Evolutionary conservation across 2,797 vertebrate species (phyloP).

Genomic region (Rousettus madagascariensis): DNA sequence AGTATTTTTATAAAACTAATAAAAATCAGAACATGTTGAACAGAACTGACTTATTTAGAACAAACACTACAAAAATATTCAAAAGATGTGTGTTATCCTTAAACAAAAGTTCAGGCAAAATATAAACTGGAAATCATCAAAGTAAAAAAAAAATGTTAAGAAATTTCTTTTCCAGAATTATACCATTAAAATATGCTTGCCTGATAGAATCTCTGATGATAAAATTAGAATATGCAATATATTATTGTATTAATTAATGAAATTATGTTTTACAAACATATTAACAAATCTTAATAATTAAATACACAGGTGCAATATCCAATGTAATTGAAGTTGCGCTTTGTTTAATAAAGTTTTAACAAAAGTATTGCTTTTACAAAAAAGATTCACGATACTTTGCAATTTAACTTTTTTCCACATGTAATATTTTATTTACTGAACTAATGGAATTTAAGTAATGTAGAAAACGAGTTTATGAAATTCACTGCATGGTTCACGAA

Average conservation of each 20-base stretch:
- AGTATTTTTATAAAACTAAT: neutral
- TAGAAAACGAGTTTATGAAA: neutral
- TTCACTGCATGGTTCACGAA: neutral
- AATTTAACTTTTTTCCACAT: neutral
- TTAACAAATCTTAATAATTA: neutral
- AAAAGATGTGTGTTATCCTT: neutral
- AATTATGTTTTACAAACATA: slow-evolving; percentile 10
- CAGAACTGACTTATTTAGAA: neutral
- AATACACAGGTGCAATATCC: neutral
- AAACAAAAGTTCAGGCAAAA: neutral
- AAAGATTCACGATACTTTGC: neutral
- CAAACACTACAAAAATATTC: neutral
- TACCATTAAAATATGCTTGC: neutral
- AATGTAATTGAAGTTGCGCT: neutral
- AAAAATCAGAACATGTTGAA: neutral
- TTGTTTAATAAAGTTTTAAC: neutral
- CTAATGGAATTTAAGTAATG: neutral
- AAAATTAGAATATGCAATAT: neutral
- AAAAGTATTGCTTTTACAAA: slow-evolving; percentile 11
- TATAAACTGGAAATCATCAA: neutral
- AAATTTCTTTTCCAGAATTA: neutral
- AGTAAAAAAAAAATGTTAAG: neutral
- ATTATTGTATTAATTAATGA: neutral
- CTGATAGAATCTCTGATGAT: neutral
- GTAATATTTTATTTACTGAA: slow-evolving; percentile 19